phyloP scores from a whole-genome alignment of 2,797 vertebrate species.

The Pygocentrus nattereri region DNA sequence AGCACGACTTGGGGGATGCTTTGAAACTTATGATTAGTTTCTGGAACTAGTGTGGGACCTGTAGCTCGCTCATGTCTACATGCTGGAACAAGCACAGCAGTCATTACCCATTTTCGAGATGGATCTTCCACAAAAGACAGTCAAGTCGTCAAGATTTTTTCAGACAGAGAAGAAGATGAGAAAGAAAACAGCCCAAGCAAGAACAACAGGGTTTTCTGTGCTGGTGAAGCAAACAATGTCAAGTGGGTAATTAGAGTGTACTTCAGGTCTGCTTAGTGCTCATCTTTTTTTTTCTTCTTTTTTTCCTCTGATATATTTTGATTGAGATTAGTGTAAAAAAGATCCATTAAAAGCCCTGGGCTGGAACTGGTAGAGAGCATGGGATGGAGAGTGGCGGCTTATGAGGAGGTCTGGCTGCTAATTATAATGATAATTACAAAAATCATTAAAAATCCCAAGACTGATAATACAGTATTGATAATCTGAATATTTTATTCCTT shows the following conservation, averaged over 20 bases:
- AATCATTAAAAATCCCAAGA: neutral
- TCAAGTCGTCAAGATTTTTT: constrained; percentile 30
- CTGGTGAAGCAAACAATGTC: constrained; percentile 17
- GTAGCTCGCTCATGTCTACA: constrained; percentile 46
- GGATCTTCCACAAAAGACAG: constrained; percentile 34
- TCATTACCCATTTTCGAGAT: constrained; percentile 46
- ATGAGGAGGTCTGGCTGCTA: constrained; percentile 54
- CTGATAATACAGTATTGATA: no score
- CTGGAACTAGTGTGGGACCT: constrained; percentile 44
- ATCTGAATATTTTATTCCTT: no score
- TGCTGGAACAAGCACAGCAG: constrained; percentile 33
- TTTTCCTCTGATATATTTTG: constrained; percentile 21
- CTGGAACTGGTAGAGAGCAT: constrained; percentile 22
- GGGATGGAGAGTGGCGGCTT: constrained; percentile 29
- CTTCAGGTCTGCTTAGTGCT: constrained; percentile 40
- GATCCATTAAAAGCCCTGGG: constrained; percentile 57
- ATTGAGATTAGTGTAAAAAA: constrained; percentile 63
- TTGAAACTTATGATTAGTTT: constrained; percentile 58
- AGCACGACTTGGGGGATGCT: constrained; percentile 48
- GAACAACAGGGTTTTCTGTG: constrained; percentile 7
- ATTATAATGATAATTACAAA: neutral
- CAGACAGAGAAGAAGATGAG: constrained; percentile 4
- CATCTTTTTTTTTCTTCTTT: neutral
- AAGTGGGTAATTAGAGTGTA: constrained; percentile 48
- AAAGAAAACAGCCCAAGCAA: neutral